Base-by-base conservation (phyloP, 2,888 invertebrate genomes). In the Rotaria macrura region DNA sequence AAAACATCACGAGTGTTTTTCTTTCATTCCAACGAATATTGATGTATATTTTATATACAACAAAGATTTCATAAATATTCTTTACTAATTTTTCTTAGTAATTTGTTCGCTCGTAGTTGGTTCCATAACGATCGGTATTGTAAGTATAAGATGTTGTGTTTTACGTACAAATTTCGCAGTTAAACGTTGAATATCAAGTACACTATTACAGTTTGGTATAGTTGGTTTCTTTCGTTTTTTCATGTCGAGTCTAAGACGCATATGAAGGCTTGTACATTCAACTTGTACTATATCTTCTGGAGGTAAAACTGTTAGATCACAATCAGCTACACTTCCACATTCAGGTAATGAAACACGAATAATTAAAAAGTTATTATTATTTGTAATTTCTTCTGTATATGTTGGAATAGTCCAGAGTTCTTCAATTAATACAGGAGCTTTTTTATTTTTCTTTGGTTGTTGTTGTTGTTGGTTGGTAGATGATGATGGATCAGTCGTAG, bases 91-190 rank as follows among this genome's bases (percentile, higher is more conserved):
- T 14, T 47, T 47, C 10, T 7, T 65, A n/a, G 17, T 29, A 10
- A 9, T 29, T 23, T 38, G 2, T 40, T 74, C 40, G 40, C 25
- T 40, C 25, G 74, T 74, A 25, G 0, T 79, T 12, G 23, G 23
- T 43, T 79, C 43, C 1, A 40, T 7, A 79, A 43, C 3, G n/a
- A 79, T 43, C 12, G 79, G 79, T 25, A 79, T 43, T n/a, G 25
- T 79, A n/a, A 79, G 43, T 23, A 79, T n/a, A 25, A 79, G 25
- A 34, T 79, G 79, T 79, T 79, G 79, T 14, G 79, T 79, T 79
- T 79, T 79, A n/a, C 79, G 79, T n/a, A 79, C 43, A 43, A 79
- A 79, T 79, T 79, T 79, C 10, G 79, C 79, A 25, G 79, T 43
- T 79, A 43, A 79, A 43, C 25, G 38, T 43, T 79, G 12, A n/a